Percentiles rank a stretch among this genome's conserved stretches.
phyloP scores from a whole-genome alignment of 2,797 vertebrate genomes.

The Sebastes flavidus region DNA sequence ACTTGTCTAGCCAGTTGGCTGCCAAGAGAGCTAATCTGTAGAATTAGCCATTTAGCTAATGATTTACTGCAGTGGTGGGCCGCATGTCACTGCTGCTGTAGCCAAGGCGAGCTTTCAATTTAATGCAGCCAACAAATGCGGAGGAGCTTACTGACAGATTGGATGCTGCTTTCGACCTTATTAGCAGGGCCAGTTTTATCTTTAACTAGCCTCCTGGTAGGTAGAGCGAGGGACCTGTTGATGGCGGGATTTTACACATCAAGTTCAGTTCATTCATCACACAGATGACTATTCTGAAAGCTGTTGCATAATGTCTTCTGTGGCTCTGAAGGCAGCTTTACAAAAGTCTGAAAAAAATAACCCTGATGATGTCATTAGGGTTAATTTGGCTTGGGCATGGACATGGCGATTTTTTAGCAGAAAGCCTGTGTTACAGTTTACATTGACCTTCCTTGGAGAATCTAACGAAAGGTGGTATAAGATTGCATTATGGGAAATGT shows the following conservation, averaged over 20 bases:
- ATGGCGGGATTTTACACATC: constrained; percentile 5
- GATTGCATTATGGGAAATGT: neutral
- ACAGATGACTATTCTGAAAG: neutral
- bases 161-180: constrained; percentile 51
- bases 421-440: neutral
- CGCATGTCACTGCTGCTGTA: constrained; percentile 29
- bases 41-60: constrained; percentile 63
- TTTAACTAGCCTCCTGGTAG: constrained; percentile 17
- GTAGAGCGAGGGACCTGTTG: constrained; percentile 32
- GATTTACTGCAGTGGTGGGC: constrained; percentile 54
- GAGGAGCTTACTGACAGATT: constrained; percentile 45
- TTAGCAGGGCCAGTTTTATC: constrained; percentile 45
- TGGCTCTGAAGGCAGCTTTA: neutral
- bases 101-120: constrained; percentile 62
- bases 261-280: neutral
- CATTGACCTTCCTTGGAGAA: neutral
- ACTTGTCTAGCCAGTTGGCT: constrained; percentile 44
- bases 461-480: neutral
- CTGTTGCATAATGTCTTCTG: neutral
- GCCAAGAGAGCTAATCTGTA: constrained; percentile 55
- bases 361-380: neutral
- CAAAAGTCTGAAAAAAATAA: neutral
- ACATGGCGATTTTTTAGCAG: neutral
- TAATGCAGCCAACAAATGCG: constrained; percentile 54
- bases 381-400: neutral